Percentiles rank a stretch among this genome's conserved stretches.
Conservation (phyloP, 2,113 vertebrate genomes). For the Cebus imitator region DNA sequence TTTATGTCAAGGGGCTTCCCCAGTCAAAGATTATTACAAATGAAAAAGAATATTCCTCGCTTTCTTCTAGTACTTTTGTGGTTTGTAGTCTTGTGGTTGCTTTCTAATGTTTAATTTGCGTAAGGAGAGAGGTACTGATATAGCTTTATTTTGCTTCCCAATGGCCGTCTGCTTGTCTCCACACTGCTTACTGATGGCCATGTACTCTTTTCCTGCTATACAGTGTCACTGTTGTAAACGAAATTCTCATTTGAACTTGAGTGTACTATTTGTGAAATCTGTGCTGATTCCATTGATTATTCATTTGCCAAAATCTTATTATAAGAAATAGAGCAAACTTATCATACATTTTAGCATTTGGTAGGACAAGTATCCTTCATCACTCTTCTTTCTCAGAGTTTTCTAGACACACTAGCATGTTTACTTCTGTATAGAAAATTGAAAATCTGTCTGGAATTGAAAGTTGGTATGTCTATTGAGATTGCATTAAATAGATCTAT, state of each 20-base stretch:
- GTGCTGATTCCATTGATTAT: not conserved
- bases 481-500: not conserved
- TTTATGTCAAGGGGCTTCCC: not conserved
- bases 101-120: slow-evolving; percentile 4
- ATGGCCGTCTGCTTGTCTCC: not conserved
- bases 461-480: not conserved
- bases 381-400: slow-evolving; percentile 8
- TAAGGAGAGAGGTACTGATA: not conserved
- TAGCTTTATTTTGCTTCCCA: not conserved
- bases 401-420: not conserved
- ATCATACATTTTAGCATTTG: slow-evolving; percentile 15
- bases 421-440: not conserved
- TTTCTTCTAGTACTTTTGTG: slow-evolving; percentile 23
- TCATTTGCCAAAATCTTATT: slow-evolving; percentile 5
- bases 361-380: not conserved
- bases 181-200: not conserved
- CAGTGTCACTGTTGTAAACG: not conserved
- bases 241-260: not conserved
- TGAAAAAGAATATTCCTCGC: not conserved
- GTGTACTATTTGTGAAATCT: not conserved
- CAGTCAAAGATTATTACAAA: not conserved
- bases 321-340: not conserved
- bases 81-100: not conserved
- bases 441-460: not conserved
- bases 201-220: not conserved